Conservation (phyloP, 2,888 invertebrate species). For the Hirtodrosophila alboralis region DNA sequence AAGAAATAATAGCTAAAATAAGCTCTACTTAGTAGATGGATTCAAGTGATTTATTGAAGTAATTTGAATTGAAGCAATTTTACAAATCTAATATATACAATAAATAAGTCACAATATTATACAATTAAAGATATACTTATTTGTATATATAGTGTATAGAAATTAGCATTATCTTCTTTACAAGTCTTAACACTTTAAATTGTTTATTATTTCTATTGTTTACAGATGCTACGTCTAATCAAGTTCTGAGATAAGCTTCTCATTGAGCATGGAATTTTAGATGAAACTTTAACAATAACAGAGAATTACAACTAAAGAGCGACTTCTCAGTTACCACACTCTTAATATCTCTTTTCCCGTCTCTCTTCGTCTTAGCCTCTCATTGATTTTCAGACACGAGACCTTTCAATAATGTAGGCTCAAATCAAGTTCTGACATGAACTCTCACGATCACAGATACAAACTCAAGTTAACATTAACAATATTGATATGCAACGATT, state of each 20-base stretch:
- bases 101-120: no score
- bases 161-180: no score
- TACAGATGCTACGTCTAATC: no score
- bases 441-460: slow-evolving; percentile 14
- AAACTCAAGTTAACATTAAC: slow-evolving; percentile 10
- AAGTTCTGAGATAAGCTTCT: neutral
- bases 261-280: neutral
- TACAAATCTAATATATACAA: no score
- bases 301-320: slow-evolving; percentile 21
- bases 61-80: no score
- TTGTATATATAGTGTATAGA: no score
- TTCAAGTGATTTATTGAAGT: no score
- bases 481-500: neutral
- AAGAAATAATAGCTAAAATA: no score
- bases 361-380: neutral
- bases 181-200: no score
- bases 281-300: slow-evolving; percentile 29
- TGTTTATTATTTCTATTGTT: no score
- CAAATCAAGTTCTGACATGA: slow-evolving; percentile 37
- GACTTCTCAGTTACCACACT: neutral
- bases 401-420: slow-evolving; percentile 11
- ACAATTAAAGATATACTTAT: no score
- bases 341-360: neutral
- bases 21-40: no score
- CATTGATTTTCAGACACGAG: slow-evolving; percentile 1